Base-by-base conservation (phyloP, 1,140 invertebrate genomes). In the Armadillidium nasatum region DNA sequence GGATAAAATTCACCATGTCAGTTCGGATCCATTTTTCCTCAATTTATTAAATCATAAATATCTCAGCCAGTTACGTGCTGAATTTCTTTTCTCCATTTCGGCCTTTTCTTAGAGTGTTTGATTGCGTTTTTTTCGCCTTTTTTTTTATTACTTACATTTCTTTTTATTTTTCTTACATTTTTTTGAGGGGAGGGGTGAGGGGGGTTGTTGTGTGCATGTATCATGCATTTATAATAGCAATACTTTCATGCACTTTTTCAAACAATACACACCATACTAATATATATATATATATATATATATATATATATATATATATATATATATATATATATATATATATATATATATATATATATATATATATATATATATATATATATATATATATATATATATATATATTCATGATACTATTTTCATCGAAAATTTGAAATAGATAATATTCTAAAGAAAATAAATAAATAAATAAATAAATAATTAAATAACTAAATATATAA, bases 21-120 rank as follows among this genome's bases (percentile, higher is more conserved):
- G 50, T 60, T 19, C 50, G 19, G 50, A 60, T 60, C 50, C 50
- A 60, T 60, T 60, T 60, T 60, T 60, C 50, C 50, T 60, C 50
- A 60, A 60, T 60, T 60, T 60, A 60, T 60, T 60, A 60, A 60
- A 60, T 60, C 50, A 60, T 60, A 60, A 60, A 60, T 60, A 60
- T 60, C 50, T 60, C 50, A 60, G 50, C 50, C 50, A 7, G 50
- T 60, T 60, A 60, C 50, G 50, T 60, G 50, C 50, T 60, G 50
- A 60, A 60, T 60, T 60, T 60, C 50, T 60, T 19, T 7, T 4
- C 19, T 60, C 50, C 50, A 60, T 60, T 60, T 60, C 50, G 50
- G 50, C 11, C 11, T 19, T 60, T 60, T 60, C 50, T 60, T 60
- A 60, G 11, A 60, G 11, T 60, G 11, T 60, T 60, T 60, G 50